Base-by-base conservation (phyloP, 2,888 invertebrate species). In the Polietes domitor region DNA sequence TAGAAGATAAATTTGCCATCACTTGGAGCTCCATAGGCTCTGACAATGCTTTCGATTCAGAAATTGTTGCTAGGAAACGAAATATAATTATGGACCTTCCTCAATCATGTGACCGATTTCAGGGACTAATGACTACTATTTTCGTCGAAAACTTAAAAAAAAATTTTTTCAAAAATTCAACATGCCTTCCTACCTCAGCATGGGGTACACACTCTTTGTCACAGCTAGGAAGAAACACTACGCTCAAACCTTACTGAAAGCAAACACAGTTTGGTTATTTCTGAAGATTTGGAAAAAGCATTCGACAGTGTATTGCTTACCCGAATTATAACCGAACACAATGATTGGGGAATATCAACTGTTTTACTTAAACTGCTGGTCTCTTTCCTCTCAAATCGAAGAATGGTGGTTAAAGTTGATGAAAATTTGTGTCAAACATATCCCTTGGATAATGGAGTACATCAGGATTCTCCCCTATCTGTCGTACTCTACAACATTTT, bases 381-480 rank as follows among this genome's bases (percentile, higher is more conserved):
- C 15, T 73, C 73, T 1, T 73, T 73, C 55, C 43, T 73, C 4
- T 24, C 41, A 1, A 55, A 24, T 26, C 58, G 73, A 0, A 58
- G 26, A 26, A 24, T 61, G 10, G 7, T n/a, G 0, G 73, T 58
- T 10, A 73, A 26, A 17, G 73, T 58, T 1, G 53, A 72, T 37
- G 72, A 55, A 1, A 19, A 37, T 55, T 19, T 55, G 12, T 72
- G 55, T 6, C 9, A 17, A 1, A 2, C 19, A 3, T 21, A 19
- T 5, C 1, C 37, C 17, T 19, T 55, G 10, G 55, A 72, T 12
- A 72, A 72, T 19, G 37, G 53, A 7, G 41, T 72, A 37, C 72
- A 37, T 1, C 72, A 72, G 21, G 72, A 55, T 21, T 72, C 72
- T 1, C 72, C 55, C 15, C 19, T 72, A 12, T 72, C 55, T 0